A percentile compares a stretch with the other conserved stretches of the same genome.
These are phyloP conservation scores for Atrina japonica DNA, from an alignment of 2,888 invertebrate species.

Conservation along the genomic window DNA sequence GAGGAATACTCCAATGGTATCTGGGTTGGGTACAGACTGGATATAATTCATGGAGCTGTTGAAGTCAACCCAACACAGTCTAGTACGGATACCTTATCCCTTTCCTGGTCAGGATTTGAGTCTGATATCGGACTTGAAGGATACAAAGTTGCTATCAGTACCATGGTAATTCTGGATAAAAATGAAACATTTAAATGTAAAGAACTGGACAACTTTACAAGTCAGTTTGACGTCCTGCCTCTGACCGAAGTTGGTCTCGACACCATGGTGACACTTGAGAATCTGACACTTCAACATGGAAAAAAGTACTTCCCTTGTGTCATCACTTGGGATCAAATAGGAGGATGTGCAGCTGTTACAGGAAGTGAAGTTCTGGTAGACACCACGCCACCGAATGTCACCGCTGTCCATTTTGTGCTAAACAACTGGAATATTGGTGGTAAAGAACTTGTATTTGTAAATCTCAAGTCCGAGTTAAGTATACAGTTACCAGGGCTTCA, in stretches of 20 bases:
- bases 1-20: constrained; percentile 53
- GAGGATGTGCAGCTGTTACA: constrained; percentile 22
- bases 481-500: constrained; percentile 21
- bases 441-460: constrained; percentile 17
- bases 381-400: constrained; percentile 34
- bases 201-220: constrained; percentile 1
- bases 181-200: constrained; percentile 22
- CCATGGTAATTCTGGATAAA: background rate
- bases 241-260: constrained; percentile 14
- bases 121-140: constrained; percentile 41
- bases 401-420: constrained; percentile 9
- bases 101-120: constrained; percentile 44
- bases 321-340: constrained; percentile 33
- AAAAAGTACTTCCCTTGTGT: constrained; percentile 27
- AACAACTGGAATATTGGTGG: constrained; percentile 13
- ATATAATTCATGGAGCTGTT: constrained; percentile 28
- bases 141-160: constrained; percentile 39
- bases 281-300: constrained; percentile 37
- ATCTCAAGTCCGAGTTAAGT: constrained; percentile 4
- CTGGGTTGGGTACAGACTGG: constrained; percentile 35
- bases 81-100: constrained; percentile 7
- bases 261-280: constrained; percentile 9
- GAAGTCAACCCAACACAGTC: constrained; percentile 16
- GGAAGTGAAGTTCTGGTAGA: constrained; percentile 31
- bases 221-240: constrained; percentile 9